Conservation (phyloP, 2,888 invertebrate species). For the Acanthosepion lycidas region DNA sequence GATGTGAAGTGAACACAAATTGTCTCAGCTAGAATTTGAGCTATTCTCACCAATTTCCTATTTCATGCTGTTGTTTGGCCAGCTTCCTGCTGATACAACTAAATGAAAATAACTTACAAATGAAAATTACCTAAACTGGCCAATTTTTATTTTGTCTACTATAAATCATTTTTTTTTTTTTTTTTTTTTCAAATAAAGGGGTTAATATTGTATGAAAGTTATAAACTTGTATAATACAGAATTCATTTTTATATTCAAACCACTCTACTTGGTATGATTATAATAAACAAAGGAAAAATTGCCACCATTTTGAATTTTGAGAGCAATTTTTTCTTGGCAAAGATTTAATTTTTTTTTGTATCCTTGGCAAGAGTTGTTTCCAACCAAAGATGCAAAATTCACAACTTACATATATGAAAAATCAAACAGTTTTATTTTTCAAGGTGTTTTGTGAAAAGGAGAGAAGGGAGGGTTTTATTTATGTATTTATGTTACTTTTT, state of each 20-base stretch:
- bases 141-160: no score
- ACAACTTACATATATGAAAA: neutral
- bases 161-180: no score
- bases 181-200: neutral
- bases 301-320: slow-evolving; percentile 15
- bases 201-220: neutral
- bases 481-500: no score
- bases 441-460: neutral
- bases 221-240: neutral
- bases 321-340: neutral
- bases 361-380: neutral
- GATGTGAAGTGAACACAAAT: no score
- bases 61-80: no score
- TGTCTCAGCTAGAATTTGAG: no score
- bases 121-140: no score
- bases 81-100: no score
- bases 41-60: no score
- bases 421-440: neutral
- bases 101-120: no score
- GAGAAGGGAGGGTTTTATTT: neutral
- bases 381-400: neutral
- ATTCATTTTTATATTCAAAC: neutral
- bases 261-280: neutral
- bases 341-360: neutral
- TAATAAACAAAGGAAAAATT: neutral